Conservation (phyloP, 2,888 invertebrate genomes). For the Shargacucullia verbasci region DNA sequence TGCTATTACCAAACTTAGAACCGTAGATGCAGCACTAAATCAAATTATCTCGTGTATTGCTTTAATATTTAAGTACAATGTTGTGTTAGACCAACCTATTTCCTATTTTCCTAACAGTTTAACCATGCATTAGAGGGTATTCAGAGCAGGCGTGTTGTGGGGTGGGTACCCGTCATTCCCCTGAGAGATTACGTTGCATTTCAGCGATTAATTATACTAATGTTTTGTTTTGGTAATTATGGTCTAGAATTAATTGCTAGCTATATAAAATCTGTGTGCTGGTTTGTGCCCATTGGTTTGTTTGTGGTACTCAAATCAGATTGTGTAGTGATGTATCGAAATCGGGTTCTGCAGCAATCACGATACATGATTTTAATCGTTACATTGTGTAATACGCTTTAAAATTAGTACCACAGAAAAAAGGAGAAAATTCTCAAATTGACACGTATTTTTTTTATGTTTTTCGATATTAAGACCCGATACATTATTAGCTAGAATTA, state of each 20-base stretch:
- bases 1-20: too few relatives aligned
- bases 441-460: too few relatives aligned
- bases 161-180: constrained; percentile 29
- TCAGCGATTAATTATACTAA: constrained; percentile 45
- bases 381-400: too few relatives aligned
- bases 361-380: too few relatives aligned
- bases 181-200: constrained; percentile 47
- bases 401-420: too few relatives aligned
- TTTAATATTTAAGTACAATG: constrained; percentile 43
- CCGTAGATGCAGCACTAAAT: background rate
- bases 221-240: constrained; percentile 39
- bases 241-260: constrained; percentile 16
- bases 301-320: too few relatives aligned
- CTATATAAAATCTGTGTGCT: background rate
- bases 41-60: constrained; percentile 7
- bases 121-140: constrained; percentile 42
- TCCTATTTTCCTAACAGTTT: constrained; percentile 37
- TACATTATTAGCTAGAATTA: too few relatives aligned
- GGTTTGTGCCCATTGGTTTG: background rate
- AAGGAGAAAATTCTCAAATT: too few relatives aligned
- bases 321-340: too few relatives aligned
- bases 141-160: constrained; percentile 13
- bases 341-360: too few relatives aligned
- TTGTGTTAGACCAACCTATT: constrained; percentile 37
- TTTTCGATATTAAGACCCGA: too few relatives aligned